A percentile compares a stretch with the other conserved stretches of the same genome.
Conservation (phyloP, 2,797 vertebrate genomes). For the Buceros bicornis region DNA sequence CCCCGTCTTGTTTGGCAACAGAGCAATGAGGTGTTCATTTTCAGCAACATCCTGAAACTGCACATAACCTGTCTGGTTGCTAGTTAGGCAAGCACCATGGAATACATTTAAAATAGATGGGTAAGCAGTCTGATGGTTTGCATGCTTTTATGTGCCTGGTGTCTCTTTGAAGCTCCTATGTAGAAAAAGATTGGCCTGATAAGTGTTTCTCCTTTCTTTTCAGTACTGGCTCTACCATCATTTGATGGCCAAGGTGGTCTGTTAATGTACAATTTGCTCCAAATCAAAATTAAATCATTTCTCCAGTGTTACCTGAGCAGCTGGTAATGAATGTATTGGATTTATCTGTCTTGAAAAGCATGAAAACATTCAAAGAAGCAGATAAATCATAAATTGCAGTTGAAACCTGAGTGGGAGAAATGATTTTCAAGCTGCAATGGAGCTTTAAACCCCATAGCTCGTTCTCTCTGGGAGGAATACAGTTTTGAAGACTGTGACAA, state of each 20-base stretch:
- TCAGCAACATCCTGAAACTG: slow-evolving; percentile 2
- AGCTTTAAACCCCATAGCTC: neutral
- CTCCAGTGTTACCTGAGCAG: neutral
- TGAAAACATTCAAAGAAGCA: neutral
- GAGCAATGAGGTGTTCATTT: neutral
- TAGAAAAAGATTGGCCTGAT: slow-evolving; percentile 13
- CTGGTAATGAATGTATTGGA: neutral
- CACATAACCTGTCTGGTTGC: slow-evolving; percentile 46
- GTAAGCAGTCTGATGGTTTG: slow-evolving; percentile 4
- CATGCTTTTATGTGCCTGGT: slow-evolving; percentile 30
- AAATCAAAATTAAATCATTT: neutral
- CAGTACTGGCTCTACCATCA: neutral
- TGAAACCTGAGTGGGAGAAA: neutral
- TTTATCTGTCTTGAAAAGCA: neutral
- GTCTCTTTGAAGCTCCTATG: slow-evolving; percentile 15
- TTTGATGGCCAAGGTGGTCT: neutral
- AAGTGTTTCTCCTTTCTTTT: neutral
- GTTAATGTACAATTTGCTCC: neutral
- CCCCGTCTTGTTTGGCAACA: neutral
- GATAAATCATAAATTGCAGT: neutral
- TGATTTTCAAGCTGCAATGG: neutral
- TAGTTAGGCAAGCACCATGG: slow-evolving; percentile 24
- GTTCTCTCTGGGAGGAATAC: neutral
- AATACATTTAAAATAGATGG: neutral
- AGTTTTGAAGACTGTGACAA: neutral